A percentile compares a stretch with the other conserved stretches of the same genome.
phyloP scores from a whole-genome alignment of 2,113 vertebrate species.

The Zosterops lateralis region DNA sequence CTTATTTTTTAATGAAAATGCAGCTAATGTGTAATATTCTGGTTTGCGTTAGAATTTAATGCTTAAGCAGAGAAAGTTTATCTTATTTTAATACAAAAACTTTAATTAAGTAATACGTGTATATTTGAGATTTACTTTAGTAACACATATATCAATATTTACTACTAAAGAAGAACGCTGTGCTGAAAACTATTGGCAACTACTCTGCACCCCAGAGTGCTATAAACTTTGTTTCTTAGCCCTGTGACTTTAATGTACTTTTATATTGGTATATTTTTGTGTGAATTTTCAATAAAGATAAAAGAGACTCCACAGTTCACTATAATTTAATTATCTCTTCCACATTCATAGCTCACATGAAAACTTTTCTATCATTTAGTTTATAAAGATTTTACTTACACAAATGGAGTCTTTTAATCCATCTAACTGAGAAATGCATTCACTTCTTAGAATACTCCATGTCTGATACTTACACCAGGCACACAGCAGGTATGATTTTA shows the following conservation, averaged over 20 bases:
- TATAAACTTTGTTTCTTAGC: background rate
- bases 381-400: slow-evolving; percentile 59
- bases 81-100: background rate
- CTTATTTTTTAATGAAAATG: background rate
- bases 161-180: background rate
- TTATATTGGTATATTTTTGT: background rate
- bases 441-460: slow-evolving; percentile 62
- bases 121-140: background rate
- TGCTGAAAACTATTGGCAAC: background rate
- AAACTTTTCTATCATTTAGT: background rate
- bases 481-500: background rate
- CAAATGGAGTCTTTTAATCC: slow-evolving; percentile 44
- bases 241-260: background rate
- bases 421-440: slow-evolving; percentile 53
- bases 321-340: background rate
- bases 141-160: background rate
- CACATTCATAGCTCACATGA: background rate
- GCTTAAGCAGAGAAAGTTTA: background rate
- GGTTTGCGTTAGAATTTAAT: background rate
- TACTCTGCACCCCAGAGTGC: background rate
- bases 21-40: background rate
- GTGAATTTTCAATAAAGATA: background rate
- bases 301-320: background rate
- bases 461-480: slow-evolving; percentile 48
- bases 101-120: background rate